Conservation (phyloP, 2,113 vertebrate species). For the Ciconia boyciana region DNA sequence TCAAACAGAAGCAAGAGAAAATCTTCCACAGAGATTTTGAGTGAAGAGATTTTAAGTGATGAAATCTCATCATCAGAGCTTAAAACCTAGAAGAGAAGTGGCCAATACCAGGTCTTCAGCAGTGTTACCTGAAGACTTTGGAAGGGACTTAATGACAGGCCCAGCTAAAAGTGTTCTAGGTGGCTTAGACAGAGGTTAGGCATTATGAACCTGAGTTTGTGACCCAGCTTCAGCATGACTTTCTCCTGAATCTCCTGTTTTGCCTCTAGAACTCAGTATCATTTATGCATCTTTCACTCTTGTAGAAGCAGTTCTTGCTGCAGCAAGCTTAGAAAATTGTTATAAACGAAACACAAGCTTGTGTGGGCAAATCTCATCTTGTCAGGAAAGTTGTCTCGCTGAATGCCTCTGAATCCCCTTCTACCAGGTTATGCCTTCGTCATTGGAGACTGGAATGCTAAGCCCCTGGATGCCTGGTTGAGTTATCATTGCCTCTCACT, state of each 20-base stretch:
- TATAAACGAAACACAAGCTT: background rate
- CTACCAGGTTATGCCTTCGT: background rate
- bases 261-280: background rate
- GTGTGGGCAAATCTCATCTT: background rate
- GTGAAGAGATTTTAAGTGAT: background rate
- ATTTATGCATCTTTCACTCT: background rate
- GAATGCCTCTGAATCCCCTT: background rate
- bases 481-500: background rate
- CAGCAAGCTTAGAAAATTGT: background rate
- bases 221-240: background rate
- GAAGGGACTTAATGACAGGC: background rate
- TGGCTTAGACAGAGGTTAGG: background rate
- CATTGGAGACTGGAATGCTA: background rate
- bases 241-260: background rate
- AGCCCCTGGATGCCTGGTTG: background rate
- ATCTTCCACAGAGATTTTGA: background rate
- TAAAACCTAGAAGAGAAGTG: background rate
- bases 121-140: background rate
- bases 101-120: background rate
- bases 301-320: background rate
- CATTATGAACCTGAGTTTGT: background rate
- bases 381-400: background rate
- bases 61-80: background rate
- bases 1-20: background rate
- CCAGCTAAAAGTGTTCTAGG: background rate